phyloP scores from a whole-genome alignment of 2,888 invertebrate genomes.

The Furcula furcula region DNA sequence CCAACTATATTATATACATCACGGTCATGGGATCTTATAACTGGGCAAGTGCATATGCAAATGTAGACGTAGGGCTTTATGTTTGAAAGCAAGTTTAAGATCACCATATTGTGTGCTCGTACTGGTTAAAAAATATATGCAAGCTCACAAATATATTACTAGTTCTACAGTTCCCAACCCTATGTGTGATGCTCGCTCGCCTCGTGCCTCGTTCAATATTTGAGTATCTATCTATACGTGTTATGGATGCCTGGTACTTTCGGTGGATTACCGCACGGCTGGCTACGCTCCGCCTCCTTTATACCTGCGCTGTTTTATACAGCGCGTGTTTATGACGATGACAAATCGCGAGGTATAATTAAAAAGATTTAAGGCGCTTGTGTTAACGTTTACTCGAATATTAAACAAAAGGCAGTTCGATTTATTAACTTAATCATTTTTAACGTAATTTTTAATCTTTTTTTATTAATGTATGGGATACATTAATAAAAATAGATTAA shows the following conservation, averaged over 20 bases:
- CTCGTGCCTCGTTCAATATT: conserved; percentile 56
- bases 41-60: no score
- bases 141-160: no score
- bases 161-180: conserved; percentile 21
- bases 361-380: conserved; percentile 23
- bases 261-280: conserved; percentile 50
- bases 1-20: no score
- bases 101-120: no score
- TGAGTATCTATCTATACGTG: conserved; percentile 49
- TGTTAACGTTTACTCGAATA: conserved; percentile 15
- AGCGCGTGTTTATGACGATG: conserved; percentile 19
- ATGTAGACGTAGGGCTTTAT: no score
- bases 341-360: conserved; percentile 25
- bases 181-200: conserved; percentile 49
- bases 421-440: no score
- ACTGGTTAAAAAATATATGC: no score
- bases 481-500: no score
- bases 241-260: conserved; percentile 59
- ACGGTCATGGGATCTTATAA: no score
- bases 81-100: no score
- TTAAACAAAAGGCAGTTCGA: conserved; percentile 2
- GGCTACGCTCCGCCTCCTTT: conserved; percentile 32
- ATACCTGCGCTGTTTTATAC: conserved; percentile 24
- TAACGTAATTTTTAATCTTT: no score
- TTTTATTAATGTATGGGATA: no score